Conservation (phyloP, 2,113 vertebrate genomes). For the Ondatra zibethicus region DNA sequence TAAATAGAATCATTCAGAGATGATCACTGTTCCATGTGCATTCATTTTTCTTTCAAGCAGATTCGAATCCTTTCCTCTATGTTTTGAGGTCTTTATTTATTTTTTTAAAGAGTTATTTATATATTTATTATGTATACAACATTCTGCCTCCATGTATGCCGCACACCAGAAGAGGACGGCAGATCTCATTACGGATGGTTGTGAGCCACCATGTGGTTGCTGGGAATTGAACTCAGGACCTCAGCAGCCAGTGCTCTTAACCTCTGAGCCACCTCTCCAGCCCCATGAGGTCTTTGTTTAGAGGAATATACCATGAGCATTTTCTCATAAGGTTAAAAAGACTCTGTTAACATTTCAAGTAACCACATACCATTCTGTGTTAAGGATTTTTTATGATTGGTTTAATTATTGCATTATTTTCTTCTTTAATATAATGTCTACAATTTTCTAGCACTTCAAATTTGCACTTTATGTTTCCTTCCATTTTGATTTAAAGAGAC, state of each 20-base stretch:
- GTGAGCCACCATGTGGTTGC: too few species aligned
- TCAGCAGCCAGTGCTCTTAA: too few species aligned
- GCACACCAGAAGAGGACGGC: too few species aligned
- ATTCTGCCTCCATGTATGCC: too few species aligned
- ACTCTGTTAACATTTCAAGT: neutral
- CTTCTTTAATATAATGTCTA: neutral
- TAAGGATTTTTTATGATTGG: neutral
- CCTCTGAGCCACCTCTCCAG: too few species aligned
- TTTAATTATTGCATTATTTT: neutral
- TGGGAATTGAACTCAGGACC: too few species aligned
- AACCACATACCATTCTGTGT: neutral
- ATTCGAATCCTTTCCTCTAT: neutral
- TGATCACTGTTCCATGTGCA: neutral
- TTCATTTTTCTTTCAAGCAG: neutral
- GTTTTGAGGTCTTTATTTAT: neutral
- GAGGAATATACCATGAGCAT: neutral
- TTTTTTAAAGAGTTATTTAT: too few species aligned
- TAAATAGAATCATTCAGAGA: conserved; percentile 1
- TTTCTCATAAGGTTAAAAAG: neutral
- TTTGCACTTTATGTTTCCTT: neutral
- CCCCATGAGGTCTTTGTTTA: too few species aligned
- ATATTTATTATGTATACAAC: too few species aligned
- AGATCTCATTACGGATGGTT: too few species aligned
- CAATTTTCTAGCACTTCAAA: neutral
- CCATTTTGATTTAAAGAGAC: neutral